Conservation (phyloP, 2,888 invertebrate genomes). For the Alitta virens region DNA sequence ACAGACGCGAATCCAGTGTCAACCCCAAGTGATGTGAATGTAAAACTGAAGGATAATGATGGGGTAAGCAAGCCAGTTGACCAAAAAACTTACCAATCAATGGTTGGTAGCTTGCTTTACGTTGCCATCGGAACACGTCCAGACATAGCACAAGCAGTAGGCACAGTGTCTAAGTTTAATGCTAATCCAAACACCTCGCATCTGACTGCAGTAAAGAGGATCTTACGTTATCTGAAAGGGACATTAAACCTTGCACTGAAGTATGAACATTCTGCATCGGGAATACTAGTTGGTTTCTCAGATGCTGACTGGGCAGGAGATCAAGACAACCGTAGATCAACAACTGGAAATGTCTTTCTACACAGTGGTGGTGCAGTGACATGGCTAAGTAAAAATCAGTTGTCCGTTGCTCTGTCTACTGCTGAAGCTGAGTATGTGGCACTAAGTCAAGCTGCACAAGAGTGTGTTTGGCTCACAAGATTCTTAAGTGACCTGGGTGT, state of each 20-base stretch:
- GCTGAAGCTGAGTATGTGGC: slow-evolving; percentile 52
- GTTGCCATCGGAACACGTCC: slow-evolving; percentile 25
- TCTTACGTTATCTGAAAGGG: neutral
- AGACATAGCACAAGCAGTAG: slow-evolving; percentile 27
- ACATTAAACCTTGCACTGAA: neutral
- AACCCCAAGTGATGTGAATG: slow-evolving; percentile 1
- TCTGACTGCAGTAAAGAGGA: slow-evolving; percentile 25
- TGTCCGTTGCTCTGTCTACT: slow-evolving; percentile 39
- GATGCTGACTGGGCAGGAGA: slow-evolving; percentile 45
- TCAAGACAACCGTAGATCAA: slow-evolving; percentile 37
- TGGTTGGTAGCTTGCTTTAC: no score
- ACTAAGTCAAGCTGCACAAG: slow-evolving; percentile 26
- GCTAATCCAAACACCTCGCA: slow-evolving; percentile 25
- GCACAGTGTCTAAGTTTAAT: slow-evolving; percentile 17
- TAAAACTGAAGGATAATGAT: no score
- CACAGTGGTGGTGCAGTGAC: slow-evolving; percentile 35
- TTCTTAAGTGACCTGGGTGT: slow-evolving; percentile 13
- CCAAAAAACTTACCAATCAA: no score
- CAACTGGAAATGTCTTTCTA: slow-evolving; percentile 38
- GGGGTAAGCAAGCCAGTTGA: no score
- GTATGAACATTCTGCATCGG: no score
- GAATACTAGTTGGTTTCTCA: slow-evolving; percentile 32
- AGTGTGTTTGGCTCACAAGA: slow-evolving; percentile 25
- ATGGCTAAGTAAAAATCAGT: slow-evolving; percentile 47
- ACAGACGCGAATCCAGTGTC: slow-evolving; percentile 6